phyloP scores from a whole-genome alignment of 2,888 invertebrate genomes.

The Myopa testacea region DNA sequence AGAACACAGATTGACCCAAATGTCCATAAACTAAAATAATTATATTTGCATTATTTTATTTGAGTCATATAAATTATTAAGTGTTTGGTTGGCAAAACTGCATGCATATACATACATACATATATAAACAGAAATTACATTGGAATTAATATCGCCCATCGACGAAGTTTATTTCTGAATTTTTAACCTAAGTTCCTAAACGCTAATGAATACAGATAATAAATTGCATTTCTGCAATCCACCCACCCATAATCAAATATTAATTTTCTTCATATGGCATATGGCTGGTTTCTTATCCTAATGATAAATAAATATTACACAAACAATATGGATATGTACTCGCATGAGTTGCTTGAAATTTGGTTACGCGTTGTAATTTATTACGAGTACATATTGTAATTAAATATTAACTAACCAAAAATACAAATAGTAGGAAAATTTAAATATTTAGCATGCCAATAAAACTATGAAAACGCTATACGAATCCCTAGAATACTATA shows the following conservation, averaged over 20 bases:
- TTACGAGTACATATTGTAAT: not conserved
- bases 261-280: not conserved
- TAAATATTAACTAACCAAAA: not conserved
- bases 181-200: not conserved
- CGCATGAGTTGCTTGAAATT: not conserved
- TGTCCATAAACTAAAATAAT: too few species aligned
- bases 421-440: slow-evolving; percentile 4
- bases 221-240: not conserved
- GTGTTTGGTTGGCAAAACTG: slow-evolving; percentile 21
- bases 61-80: slow-evolving; percentile 30
- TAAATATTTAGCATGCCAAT: not conserved
- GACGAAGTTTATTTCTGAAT: not conserved
- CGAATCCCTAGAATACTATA: not conserved
- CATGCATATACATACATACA: slow-evolving; percentile 28
- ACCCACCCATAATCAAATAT: not conserved
- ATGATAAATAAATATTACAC: not conserved
- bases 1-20: too few species aligned
- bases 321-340: not conserved
- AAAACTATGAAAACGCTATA: not conserved
- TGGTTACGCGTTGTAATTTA: not conserved
- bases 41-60: slow-evolving; percentile 20
- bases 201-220: slow-evolving; percentile 16
- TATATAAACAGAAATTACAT: not conserved
- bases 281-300: not conserved
- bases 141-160: not conserved